Evolutionary conservation across 2,113 vertebrate genomes (phyloP).

Genomic region (Siniperca chuatsi): DNA sequence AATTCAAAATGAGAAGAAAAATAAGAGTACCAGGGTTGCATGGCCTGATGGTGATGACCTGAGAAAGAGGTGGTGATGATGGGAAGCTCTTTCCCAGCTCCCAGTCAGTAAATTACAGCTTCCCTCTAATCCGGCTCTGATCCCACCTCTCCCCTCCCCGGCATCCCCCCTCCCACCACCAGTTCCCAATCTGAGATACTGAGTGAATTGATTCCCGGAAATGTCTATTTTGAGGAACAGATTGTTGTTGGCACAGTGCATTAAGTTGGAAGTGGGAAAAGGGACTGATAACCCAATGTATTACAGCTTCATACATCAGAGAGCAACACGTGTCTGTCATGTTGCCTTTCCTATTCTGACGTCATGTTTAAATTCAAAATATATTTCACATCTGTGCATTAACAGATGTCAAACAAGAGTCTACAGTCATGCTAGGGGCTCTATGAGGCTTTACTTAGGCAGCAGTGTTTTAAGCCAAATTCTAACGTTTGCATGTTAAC

Average conservation of each 20-base stretch:
- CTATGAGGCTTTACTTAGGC: background rate
- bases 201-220: conserved; percentile 74
- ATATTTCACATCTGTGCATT: background rate
- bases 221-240: conserved; percentile 69
- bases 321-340: background rate
- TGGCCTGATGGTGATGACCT: background rate
- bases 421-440: background rate
- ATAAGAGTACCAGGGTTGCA: background rate
- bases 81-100: conserved; percentile 66
- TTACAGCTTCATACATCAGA: background rate
- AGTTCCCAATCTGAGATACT: conserved; percentile 56
- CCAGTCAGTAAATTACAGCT: conserved; percentile 70
- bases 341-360: background rate
- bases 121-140: conserved; percentile 73
- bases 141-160: conserved; percentile 17
- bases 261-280: conserved; percentile 28
- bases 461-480: background rate
- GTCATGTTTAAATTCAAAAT: background rate
- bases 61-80: conserved; percentile 39
- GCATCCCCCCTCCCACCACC: conserved; percentile 19
- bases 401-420: background rate
- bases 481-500: background rate
- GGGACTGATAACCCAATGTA: conserved; percentile 3
- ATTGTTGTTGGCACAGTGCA: conserved; percentile 67
- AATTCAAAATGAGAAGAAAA: background rate